These are phyloP conservation scores for Unio delphinus DNA, from an alignment of 2,888 invertebrate species.

Conservation along the genomic window DNA sequence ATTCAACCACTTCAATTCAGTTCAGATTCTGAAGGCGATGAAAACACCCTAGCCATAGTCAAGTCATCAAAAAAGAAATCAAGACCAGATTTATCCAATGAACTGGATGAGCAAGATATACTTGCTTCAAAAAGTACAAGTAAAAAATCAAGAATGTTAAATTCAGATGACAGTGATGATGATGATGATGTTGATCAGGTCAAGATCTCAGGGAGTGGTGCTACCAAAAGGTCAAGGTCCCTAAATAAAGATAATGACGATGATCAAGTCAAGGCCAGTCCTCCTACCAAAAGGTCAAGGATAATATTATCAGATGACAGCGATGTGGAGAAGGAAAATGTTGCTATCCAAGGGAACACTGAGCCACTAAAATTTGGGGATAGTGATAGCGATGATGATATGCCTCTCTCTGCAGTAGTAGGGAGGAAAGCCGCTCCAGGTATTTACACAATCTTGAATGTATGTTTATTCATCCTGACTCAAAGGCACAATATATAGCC, in stretches of 20 bases:
- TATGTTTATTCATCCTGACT: too few species aligned
- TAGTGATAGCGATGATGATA: slow-evolving; percentile 23
- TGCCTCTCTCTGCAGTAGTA: slow-evolving; percentile 12
- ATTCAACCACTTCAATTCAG: background rate
- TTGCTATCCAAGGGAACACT: slow-evolving; percentile 1
- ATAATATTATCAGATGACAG: slow-evolving; percentile 20
- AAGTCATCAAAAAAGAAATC: too few species aligned
- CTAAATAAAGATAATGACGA: slow-evolving; percentile 13
- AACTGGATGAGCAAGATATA: too few species aligned
- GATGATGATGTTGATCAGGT: slow-evolving; percentile 18
- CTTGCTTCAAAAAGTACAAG: too few species aligned
- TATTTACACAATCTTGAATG: too few species aligned
- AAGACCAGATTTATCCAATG: too few species aligned
- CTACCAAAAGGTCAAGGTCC: slow-evolving; percentile 1
- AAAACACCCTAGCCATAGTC: slow-evolving; percentile 2
- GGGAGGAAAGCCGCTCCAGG: background rate
- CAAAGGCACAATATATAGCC: too few species aligned
- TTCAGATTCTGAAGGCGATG: slow-evolving; percentile 8
- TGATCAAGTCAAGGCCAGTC: slow-evolving; percentile 16
- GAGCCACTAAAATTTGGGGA: slow-evolving; percentile 11
- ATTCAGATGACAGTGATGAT: slow-evolving; percentile 25
- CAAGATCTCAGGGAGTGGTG: slow-evolving; percentile 9
- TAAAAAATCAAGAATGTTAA: slow-evolving; percentile 5
- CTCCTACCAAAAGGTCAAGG: slow-evolving; percentile 27
- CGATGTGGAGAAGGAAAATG: slow-evolving; percentile 7